Evolutionary conservation across 1,140 invertebrate species (phyloP).

Genomic region (Brachionus calyciflorus): DNA sequence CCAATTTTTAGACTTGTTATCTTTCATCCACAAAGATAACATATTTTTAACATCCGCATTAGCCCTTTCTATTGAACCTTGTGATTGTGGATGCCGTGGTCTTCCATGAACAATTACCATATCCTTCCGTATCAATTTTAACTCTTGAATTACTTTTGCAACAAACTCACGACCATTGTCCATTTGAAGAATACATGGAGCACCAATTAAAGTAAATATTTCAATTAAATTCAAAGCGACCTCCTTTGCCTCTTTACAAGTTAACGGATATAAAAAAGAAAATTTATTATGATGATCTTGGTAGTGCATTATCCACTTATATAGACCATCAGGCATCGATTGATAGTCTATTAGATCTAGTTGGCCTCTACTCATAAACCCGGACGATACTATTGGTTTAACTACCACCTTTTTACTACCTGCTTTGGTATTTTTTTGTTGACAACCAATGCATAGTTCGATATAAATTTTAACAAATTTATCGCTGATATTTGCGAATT

Average conservation of each 20-base stretch:
- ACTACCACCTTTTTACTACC: slow-evolving; percentile 41
- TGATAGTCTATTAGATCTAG: slow-evolving; percentile 49
- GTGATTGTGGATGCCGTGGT: too few species aligned
- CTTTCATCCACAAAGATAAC: too few species aligned
- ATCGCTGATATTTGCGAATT: slow-evolving; percentile 43
- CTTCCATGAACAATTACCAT: too few species aligned
- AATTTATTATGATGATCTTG: slow-evolving; percentile 63
- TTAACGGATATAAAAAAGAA: slow-evolving; percentile 55
- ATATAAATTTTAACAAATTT: slow-evolving; percentile 12
- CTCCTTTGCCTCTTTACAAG: slow-evolving; percentile 48
- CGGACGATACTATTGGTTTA: slow-evolving; percentile 29
- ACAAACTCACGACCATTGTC: slow-evolving; percentile 58
- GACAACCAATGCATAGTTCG: slow-evolving; percentile 41
- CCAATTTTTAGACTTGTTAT: too few species aligned
- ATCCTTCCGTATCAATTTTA: slow-evolving; percentile 41
- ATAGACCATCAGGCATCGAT: slow-evolving; percentile 48
- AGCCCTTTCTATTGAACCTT: too few species aligned
- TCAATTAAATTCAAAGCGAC: slow-evolving; percentile 55
- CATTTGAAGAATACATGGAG: slow-evolving; percentile 56
- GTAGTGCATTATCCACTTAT: slow-evolving; percentile 61
- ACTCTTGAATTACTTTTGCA: not conserved
- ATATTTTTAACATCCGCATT: too few species aligned
- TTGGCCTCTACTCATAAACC: slow-evolving; percentile 48
- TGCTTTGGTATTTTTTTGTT: slow-evolving; percentile 11
- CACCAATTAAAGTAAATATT: slow-evolving; percentile 56